Evolutionary conservation across 2,113 vertebrate species (phyloP).

Genomic region (Crotophaga sulcirostris): DNA sequence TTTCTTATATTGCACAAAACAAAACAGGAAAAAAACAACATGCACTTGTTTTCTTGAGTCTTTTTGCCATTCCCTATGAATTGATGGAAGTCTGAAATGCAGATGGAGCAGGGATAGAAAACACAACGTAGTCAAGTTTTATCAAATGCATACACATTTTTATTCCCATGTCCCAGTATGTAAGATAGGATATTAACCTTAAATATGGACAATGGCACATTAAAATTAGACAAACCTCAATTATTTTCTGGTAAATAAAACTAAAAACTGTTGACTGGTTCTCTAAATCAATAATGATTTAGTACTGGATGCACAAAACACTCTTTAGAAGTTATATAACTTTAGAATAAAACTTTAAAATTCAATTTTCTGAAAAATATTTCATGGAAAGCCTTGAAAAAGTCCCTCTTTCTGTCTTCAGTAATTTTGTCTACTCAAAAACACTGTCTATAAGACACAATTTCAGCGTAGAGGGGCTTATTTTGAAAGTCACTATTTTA

Average conservation of each 20-base stretch:
- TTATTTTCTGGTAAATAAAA: background rate
- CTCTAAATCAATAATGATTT: background rate
- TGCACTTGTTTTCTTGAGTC: background rate
- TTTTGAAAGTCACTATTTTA: background rate
- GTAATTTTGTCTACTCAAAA: background rate
- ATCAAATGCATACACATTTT: background rate
- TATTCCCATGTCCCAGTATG: background rate
- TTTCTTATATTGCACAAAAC: background rate
- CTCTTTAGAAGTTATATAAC: background rate
- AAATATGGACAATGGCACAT: background rate
- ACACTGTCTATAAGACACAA: background rate
- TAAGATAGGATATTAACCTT: background rate
- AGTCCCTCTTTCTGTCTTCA: background rate
- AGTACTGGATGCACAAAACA: background rate
- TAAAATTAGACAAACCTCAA: background rate
- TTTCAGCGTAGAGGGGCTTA: background rate
- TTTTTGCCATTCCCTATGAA: background rate
- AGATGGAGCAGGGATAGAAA: background rate
- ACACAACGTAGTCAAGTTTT: background rate
- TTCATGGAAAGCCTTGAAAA: background rate
- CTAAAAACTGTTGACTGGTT: background rate
- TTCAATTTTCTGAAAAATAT: background rate
- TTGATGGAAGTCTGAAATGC: background rate
- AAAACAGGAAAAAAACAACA: background rate
- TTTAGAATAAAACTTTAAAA: constrained; percentile 9